A percentile compares a stretch with the other conserved stretches of the same genome.
Evolutionary conservation across 92 coral and sea anemone species (phyloP).

Genomic region (Phenganax marumi): DNA sequence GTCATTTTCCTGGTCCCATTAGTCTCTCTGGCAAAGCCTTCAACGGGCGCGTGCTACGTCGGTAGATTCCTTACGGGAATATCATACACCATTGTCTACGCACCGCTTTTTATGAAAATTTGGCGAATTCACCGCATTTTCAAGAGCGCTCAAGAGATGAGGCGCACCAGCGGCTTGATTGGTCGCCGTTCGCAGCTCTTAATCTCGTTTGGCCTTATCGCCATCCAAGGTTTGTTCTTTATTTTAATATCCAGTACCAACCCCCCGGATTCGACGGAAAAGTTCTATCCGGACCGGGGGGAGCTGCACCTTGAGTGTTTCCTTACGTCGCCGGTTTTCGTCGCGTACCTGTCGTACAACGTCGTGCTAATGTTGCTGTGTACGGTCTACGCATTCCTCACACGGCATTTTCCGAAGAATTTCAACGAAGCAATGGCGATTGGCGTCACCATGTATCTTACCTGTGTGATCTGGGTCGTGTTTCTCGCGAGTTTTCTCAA

Average conservation of each 20-base stretch:
- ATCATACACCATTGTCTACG: conserved; percentile 44
- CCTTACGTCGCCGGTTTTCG: conserved; percentile 24
- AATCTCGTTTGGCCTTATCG: conserved; percentile 51
- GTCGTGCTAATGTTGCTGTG: conserved; percentile 50
- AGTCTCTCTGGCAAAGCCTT: conserved; percentile 62
- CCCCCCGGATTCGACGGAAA: conserved; percentile 34
- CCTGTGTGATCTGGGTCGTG: conserved; percentile 49
- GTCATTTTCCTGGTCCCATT: conserved; percentile 67
- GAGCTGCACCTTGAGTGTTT: conserved; percentile 48
- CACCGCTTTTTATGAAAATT: conserved; percentile 46
- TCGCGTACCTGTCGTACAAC: conserved; percentile 49
- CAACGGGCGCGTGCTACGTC: conserved; percentile 55
- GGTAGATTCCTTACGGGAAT: conserved; percentile 58
- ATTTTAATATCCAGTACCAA: conserved; percentile 42
- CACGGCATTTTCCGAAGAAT: conserved; percentile 57
- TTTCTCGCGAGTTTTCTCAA: conserved; percentile 51
- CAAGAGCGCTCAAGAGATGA: conserved; percentile 35
- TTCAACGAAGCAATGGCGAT: conserved; percentile 59
- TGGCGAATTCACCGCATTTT: conserved; percentile 54
- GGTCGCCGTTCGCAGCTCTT: conserved; percentile 49
- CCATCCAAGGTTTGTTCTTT: conserved; percentile 45
- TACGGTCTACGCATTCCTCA: conserved; percentile 53
- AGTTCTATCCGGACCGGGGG: conserved; percentile 24
- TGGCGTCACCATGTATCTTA: conserved; percentile 55
- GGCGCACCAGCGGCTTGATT: conserved; percentile 20